Evolutionary conservation across 2,888 invertebrate species (phyloP), one percentile per base, ranked within the genome.

Genomic region (Philaethria dido): DNA sequence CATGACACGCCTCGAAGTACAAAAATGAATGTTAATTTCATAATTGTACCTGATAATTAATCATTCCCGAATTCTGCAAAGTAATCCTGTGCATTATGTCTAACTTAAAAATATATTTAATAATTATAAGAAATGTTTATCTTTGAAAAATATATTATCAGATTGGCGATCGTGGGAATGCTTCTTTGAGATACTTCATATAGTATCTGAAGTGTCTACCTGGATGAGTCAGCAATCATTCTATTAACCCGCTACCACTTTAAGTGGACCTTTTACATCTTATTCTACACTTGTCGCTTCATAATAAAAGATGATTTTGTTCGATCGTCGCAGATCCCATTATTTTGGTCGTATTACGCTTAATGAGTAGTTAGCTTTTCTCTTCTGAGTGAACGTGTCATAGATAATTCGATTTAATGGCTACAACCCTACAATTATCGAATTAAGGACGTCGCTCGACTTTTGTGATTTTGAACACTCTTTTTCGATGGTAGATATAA

Each of bases 391-490:
- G 88, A 88, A 88, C 86, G 79, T 88, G 89, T 91, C 91, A 88
- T 87, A 89, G 87, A 87, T 91, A 92, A 92, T 91, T 91, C 85
- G 82, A 88, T 92, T 88, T 92, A 88, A 91, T 90, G 88, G 88
- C 76, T 69, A 74, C 74, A 79, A 83, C 79, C 80, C 81, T 78
- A 80, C 88, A 89, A 92, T 92, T 91, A 92, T 88, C 86, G 86
- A 89, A 91, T 92, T 89, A 91, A 83, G 78, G 78, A 80, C 80
- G 77, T 64, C 64, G 55, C 33, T 64, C 18, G 67, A 64, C 20
- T 18, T 65, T 64, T 47, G 54, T 55, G 44, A 55, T 55, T 64
- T 55, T 61, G 16, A 61, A 60, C 18, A 57, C 48, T 42, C 13
- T 39, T 54, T 60, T 60, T 50, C n/a, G 20, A 39, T 33, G 2